Evolutionary conservation across 2,888 invertebrate genomes (phyloP), one percentile per base, ranked within the genome.

Genomic region (Archips crataeganus): DNA sequence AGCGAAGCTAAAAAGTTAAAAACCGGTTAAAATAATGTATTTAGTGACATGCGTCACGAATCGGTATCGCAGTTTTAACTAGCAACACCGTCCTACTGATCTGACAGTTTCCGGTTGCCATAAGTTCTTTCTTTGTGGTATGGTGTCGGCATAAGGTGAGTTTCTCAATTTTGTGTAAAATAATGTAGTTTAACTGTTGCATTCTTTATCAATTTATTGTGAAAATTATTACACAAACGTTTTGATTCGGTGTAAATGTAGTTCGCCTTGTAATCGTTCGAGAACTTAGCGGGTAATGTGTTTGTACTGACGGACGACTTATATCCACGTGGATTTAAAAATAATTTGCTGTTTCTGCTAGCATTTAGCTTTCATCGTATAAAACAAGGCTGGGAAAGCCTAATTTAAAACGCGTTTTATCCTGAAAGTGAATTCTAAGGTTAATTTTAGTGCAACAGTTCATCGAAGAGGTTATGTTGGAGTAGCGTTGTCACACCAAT

Each of bases 91-190:
- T 71, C 62, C n/a, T 36, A 54, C 5, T 5, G 39, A 39, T 39
- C 9, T 71, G 74, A 74, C 71, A 71, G 74, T 39, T 70, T 74
- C 70, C 70, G 69, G 51, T 57, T 66, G 62, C 47, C 62, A 59
- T 39, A 42, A 90, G 90, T 91, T 91, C 93, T 94, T 93, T 91
- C 90, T 91, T 87, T 90, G 92, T 93, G 87, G 93, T 92, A 94
- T 94, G 94, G 94, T 94, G 93, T 88, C 92, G 90, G 92, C 86
- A 80, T 93, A 90, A 94, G 94, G 94, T 94, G 90, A 94, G 94
- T 90, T 85, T 76, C 77, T 76, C 63, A 78, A 78, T 81, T 83
- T 84, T 84, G 81, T 83, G 78, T 77, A 85, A 82, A 85, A 81
- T 80, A 82, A 84, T 82, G 34, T 64, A 70, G 80, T 79, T 15